Evolutionary conservation across 2,888 invertebrate genomes (phyloP).

Genomic region (Nomada ruficornis): DNA sequence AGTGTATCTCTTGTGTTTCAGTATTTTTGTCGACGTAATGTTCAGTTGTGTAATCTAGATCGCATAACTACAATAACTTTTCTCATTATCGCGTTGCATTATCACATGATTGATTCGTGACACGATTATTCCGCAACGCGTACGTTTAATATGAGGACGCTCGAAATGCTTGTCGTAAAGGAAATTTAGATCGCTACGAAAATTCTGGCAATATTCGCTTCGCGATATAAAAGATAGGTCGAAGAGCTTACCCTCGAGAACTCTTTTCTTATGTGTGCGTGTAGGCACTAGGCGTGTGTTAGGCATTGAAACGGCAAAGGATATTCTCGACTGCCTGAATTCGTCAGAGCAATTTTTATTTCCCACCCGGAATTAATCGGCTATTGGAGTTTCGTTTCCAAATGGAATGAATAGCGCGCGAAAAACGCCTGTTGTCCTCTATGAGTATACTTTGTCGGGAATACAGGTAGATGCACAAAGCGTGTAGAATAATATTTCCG

Average conservation of each 20-base stretch:
- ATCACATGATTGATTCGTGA: no score
- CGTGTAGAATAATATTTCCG: conserved; percentile 7
- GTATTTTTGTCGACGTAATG: not conserved
- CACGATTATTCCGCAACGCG: no score
- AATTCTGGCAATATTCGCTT: conserved; percentile 30
- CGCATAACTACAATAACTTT: not conserved
- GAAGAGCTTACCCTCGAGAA: conserved; percentile 4
- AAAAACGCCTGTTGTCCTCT: not conserved
- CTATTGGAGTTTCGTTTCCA: not conserved
- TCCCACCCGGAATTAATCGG: not conserved
- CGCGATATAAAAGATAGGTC: not conserved
- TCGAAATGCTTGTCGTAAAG: not conserved
- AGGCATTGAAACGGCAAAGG: conserved; percentile 20
- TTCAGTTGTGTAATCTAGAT: not conserved
- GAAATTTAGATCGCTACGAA: not conserved
- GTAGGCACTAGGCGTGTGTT: not conserved
- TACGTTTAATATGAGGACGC: not conserved
- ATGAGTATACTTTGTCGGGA: not conserved
- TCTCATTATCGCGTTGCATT: no score
- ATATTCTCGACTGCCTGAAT: not conserved
- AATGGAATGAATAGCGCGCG: not conserved
- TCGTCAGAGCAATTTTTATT: not conserved
- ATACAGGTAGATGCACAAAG: not conserved
- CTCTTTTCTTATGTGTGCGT: not conserved
- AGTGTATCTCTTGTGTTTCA: not conserved